Conservation (phyloP, 2,888 invertebrate genomes). For the Synergus gifuensis region DNA sequence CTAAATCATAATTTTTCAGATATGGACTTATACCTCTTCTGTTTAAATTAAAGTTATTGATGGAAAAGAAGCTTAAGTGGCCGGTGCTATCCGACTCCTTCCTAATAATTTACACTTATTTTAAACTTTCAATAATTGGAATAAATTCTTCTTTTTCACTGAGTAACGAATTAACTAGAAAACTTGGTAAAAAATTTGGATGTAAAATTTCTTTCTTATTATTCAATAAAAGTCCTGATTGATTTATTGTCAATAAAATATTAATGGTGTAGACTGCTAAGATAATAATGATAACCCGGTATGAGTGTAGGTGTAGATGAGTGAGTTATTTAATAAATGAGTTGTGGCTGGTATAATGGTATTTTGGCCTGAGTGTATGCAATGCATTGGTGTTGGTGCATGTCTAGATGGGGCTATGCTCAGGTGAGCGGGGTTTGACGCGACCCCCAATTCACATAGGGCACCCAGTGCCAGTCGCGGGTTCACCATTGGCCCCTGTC, state of each 20-base stretch:
- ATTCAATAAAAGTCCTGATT: not conserved
- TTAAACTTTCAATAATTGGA: no score
- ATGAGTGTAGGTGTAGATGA: constrained; percentile 64
- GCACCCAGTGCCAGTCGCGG: constrained; percentile 74
- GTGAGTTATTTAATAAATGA: constrained; percentile 62
- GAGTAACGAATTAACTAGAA: not conserved
- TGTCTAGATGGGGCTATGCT: constrained; percentile 78
- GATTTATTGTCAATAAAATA: not conserved
- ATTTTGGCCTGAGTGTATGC: constrained; percentile 77
- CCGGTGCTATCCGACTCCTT: no score
- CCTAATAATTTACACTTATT: no score
- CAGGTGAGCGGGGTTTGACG: constrained; percentile 76
- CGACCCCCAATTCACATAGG: constrained; percentile 76
- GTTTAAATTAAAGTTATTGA: no score
- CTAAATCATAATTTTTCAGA: no score
- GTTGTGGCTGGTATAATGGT: constrained; percentile 73
- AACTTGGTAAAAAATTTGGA: not conserved
- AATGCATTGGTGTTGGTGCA: constrained; percentile 78
- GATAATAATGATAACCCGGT: constrained; percentile 51
- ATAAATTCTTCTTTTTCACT: no score
- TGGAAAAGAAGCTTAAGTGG: no score
- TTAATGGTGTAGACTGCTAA: constrained; percentile 38
- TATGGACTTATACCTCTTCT: no score
- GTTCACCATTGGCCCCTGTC: constrained; percentile 74
- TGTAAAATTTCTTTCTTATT: not conserved